phyloP scores from a whole-genome alignment of 2,113 vertebrate genomes.

The Silurus glanis region DNA sequence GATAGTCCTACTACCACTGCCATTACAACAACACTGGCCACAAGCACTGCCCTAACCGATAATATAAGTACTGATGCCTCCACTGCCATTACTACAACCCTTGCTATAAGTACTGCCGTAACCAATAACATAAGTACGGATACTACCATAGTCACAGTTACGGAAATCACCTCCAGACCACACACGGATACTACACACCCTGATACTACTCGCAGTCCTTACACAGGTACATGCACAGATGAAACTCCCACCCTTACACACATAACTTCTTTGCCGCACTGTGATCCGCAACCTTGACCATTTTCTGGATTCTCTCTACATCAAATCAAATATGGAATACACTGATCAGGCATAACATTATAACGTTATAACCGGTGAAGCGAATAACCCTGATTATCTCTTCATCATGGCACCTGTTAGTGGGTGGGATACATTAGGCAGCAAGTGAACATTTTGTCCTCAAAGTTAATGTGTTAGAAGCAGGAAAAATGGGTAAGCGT shows the following conservation, averaged over 20 bases:
- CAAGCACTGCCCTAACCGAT: not conserved
- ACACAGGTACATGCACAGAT: constrained; percentile 27
- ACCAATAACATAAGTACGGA: not conserved
- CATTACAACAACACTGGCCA: constrained; percentile 30
- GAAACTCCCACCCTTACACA: not conserved
- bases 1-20: not conserved
- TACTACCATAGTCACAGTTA: constrained; percentile 41
- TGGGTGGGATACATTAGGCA: too few species aligned
- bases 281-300: not conserved
- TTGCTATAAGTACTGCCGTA: constrained; percentile 26
- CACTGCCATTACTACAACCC: not conserved
- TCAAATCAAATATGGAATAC: not conserved
- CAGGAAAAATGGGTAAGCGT: too few species aligned
- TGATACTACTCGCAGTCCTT: not conserved
- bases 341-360: too few species aligned
- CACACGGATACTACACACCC: constrained; percentile 45
- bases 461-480: too few species aligned
- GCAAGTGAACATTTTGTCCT: too few species aligned
- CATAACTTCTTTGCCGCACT: not conserved
- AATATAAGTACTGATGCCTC: not conserved
- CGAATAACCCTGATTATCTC: too few species aligned
- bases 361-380: too few species aligned
- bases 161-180: constrained; percentile 21
- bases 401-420: too few species aligned
- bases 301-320: not conserved